Evolutionary conservation across 2,113 vertebrate species (phyloP), one percentile per base, ranked within the genome.

Genomic region (Colius striatus): DNA sequence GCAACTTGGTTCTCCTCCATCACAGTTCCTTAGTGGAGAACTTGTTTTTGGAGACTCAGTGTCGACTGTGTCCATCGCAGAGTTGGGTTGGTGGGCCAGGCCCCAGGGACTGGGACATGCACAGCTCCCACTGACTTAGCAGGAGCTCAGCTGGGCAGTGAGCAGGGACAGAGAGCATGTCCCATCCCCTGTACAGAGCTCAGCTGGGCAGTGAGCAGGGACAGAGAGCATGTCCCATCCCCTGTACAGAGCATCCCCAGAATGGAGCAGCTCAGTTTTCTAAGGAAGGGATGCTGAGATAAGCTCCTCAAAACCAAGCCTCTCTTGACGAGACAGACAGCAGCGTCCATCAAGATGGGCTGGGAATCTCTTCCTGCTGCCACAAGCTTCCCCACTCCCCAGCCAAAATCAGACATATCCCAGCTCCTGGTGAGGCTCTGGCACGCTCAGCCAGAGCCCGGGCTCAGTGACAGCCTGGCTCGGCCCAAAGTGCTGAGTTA

Each of bases 221-320:
- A 18, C 36, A 81, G 61, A 75, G 25, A 21, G 5, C 45, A 32
- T 10, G 25, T 78, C 48, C 22, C 51, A 51, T 12, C 10, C 53
- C 48, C 50, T 48, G n/a, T 51, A 61, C 0, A 1, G n/a, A 77
- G 43, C 0, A 0, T 38, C 26, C 53, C 48, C 50, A 53, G n/a
- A 50, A 61, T 0, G 2, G n/a, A 77, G 43, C 0, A 0, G 45
- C 26, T 61, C 41, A 11, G 15, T 54, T 71, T 86, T 57, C 63
- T 41, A 58, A 70, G 55, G 47, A 81, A 71, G 18, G 26, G 30
- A 50, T 47, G 19, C 30, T 41, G 34, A 87, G 32, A 23, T 20
- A 70, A 70, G 17, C 30, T 76, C 23, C 60, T 84, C 54, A 89
- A 77, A 73, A 73, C 16, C 1, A 0, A 18, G 15, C 17, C 5